Conservation (phyloP, 2,113 vertebrate species). For the human region GRCh38 chr2:39756001-39756500, state of each 20-base stretch:
- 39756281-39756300: rapidly evolving
- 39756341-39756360: background rate
- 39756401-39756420: too few species aligned
- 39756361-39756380: background rate
- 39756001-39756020: background rate
- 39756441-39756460: too few species aligned
- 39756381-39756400: too few species aligned
- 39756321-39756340: background rate
- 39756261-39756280: background rate
- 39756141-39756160: background rate
- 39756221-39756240: background rate
- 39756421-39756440: too few species aligned
- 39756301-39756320: background rate
- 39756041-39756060: background rate
- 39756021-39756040: background rate
- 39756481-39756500: background rate
- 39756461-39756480: too few species aligned
- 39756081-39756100: background rate
- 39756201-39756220: background rate
- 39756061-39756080: background rate
- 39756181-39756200: background rate
- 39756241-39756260: background rate
- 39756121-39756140: background rate
- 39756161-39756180: background rate
- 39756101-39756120: background rate